Evolutionary conservation across 2,113 vertebrate genomes (phyloP).

Genomic region (Seriola rivoliana): DNA sequence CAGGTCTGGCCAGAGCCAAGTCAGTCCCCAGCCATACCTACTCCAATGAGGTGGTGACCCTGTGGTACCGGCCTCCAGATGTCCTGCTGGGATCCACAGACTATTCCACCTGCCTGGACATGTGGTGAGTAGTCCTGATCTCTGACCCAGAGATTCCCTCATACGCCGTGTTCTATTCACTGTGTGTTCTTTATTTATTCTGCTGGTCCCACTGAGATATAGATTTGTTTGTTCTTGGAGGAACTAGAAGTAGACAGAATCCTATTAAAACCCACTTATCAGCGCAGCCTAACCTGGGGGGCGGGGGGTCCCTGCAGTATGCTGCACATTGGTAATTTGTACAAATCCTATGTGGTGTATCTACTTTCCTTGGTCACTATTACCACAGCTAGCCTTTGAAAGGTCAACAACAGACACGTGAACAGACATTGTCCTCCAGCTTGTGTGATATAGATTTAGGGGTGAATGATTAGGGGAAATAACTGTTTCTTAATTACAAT

Average conservation of each 20-base stretch:
- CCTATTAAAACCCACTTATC: constrained; percentile 28
- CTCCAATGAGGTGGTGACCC: constrained; percentile 97
- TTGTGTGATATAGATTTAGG: no score
- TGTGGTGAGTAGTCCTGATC: constrained; percentile 89
- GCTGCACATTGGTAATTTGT: constrained; percentile 10
- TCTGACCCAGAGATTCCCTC: not conserved
- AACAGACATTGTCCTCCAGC: no score
- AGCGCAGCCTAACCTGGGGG: constrained; percentile 28
- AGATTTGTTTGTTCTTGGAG: not conserved
- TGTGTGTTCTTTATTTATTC: constrained; percentile 7
- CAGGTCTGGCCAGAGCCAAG: constrained; percentile 96
- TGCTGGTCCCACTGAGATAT: constrained; percentile 5
- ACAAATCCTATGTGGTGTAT: no score
- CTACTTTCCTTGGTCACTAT: no score
- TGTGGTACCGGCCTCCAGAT: constrained; percentile 98
- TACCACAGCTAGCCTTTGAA: no score
- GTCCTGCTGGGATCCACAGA: constrained; percentile 97
- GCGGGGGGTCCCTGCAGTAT: not conserved
- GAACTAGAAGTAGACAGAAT: constrained; percentile 25
- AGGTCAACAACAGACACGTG: no score
- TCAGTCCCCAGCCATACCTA: constrained; percentile 98
- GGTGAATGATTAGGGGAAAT: no score
- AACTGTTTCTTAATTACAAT: no score
- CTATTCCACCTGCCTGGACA: constrained; percentile 98
- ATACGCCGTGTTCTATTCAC: not conserved